A percentile compares a stretch with the other conserved stretches of the same genome.
Conservation (phyloP, 2,888 invertebrate genomes). For the Eutolmus rufibarbis region DNA sequence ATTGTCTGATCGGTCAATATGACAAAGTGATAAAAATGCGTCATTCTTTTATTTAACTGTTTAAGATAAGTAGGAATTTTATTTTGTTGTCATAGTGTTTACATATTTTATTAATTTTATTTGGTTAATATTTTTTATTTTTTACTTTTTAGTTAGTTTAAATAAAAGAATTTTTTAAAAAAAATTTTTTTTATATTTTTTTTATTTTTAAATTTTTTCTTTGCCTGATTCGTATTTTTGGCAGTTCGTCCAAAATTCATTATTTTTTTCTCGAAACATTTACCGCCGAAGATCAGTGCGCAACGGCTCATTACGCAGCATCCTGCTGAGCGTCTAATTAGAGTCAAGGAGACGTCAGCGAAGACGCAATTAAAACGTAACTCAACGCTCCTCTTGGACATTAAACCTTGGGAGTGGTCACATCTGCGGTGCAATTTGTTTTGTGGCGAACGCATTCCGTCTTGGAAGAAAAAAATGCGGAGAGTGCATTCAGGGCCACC, state of each 20-base stretch:
- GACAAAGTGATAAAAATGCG: too few relatives aligned
- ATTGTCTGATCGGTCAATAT: too few relatives aligned
- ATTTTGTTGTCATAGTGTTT: too few relatives aligned
- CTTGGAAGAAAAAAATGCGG: neutral
- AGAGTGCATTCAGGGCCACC: neutral
- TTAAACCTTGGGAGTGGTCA: neutral
- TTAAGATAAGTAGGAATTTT: too few relatives aligned
- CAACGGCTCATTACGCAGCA: neutral
- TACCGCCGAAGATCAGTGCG: neutral
- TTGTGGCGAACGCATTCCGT: neutral
- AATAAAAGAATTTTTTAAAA: too few relatives aligned
- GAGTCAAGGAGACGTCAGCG: neutral
- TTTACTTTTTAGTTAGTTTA: too few relatives aligned
- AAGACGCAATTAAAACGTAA: conserved; percentile 23
- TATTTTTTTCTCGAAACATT: neutral
- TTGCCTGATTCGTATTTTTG: neutral
- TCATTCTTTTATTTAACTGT: too few relatives aligned
- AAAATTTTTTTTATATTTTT: too few relatives aligned
- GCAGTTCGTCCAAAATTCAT: neutral
- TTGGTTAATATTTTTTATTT: too few relatives aligned
- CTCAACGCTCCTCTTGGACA: conserved; percentile 1
- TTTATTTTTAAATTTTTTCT: too few relatives aligned
- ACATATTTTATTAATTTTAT: too few relatives aligned
- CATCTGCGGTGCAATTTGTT: conserved; percentile 16
- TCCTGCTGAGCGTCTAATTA: neutral